These are phyloP conservation scores for Drosophila equinoxialis DNA, from an alignment of 1,140 invertebrate genomes.

Conservation along the genomic window DNA sequence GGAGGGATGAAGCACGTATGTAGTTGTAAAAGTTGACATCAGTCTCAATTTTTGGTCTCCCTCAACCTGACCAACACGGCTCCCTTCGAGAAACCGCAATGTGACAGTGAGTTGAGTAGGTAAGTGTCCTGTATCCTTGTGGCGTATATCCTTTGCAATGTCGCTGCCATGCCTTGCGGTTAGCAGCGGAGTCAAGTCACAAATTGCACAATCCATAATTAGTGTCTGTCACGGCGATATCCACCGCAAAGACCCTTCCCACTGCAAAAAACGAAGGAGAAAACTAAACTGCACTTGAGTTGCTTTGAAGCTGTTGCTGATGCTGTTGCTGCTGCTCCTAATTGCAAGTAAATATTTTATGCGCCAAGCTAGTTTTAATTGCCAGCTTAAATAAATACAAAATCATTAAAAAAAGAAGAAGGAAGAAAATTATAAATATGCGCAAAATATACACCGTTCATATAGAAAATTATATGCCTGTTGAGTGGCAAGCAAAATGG, in stretches of 20 bases:
- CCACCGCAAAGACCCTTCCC: constrained; percentile 19
- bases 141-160: constrained; percentile 38
- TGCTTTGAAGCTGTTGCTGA: constrained; percentile 29
- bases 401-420: constrained; percentile 63
- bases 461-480: constrained; percentile 41
- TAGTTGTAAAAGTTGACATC: constrained; percentile 12
- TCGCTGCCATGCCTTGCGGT: constrained; percentile 62
- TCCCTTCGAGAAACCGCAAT: constrained; percentile 57
- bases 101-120: constrained; percentile 59
- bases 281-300: constrained; percentile 70
- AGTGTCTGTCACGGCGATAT: constrained; percentile 72
- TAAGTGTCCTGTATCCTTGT: constrained; percentile 52
- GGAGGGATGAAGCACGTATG: neutral
- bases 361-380: constrained; percentile 73
- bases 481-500: neutral
- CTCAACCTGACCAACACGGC: neutral
- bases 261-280: neutral
- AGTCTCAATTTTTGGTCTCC: constrained; percentile 1
- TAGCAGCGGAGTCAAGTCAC: constrained; percentile 70
- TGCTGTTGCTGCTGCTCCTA: constrained; percentile 53
- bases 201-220: constrained; percentile 80
- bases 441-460: constrained; percentile 28
- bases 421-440: constrained; percentile 26
- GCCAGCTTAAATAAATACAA: constrained; percentile 77
- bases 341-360: constrained; percentile 81